phyloP scores from a whole-genome alignment of 2,113 vertebrate species.

The Thryonomys swinderianus region DNA sequence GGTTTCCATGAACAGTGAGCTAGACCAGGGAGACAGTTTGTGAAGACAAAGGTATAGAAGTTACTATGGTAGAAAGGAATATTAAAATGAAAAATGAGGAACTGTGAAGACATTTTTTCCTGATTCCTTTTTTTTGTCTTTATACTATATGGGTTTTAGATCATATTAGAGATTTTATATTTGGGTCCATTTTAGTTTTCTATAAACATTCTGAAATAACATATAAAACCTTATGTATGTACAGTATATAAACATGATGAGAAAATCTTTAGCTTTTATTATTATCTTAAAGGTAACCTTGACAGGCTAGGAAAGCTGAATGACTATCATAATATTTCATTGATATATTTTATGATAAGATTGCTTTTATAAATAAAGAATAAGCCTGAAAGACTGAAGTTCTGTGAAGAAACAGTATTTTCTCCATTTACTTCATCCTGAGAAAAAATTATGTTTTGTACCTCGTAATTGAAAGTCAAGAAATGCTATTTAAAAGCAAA shows the following conservation, averaged over 20 bases:
- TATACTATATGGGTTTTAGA: not conserved
- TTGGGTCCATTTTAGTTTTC: not conserved
- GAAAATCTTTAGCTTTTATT: not conserved
- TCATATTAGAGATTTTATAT: not conserved
- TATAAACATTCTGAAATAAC: not conserved
- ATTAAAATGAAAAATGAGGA: not conserved
- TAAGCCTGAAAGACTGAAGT: not conserved
- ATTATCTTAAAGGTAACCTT: not conserved
- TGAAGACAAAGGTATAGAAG: not conserved
- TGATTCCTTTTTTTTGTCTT: not conserved
- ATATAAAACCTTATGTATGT: not conserved
- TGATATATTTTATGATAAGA: not conserved
- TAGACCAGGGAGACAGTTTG: not conserved
- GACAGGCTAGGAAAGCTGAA: not conserved
- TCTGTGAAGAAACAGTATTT: not conserved
- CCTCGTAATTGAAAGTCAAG: not conserved
- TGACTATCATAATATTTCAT: conserved; percentile 23
- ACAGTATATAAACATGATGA: not conserved
- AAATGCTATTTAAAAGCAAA: not conserved
- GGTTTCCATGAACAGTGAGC: not conserved
- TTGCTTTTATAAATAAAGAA: not conserved
- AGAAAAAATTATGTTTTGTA: not conserved
- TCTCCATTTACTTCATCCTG: not conserved
- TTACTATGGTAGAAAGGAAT: not conserved
- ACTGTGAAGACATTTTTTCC: not conserved